Base-by-base conservation (phyloP, 2,888 invertebrate species). In the Lymantria monacha region DNA sequence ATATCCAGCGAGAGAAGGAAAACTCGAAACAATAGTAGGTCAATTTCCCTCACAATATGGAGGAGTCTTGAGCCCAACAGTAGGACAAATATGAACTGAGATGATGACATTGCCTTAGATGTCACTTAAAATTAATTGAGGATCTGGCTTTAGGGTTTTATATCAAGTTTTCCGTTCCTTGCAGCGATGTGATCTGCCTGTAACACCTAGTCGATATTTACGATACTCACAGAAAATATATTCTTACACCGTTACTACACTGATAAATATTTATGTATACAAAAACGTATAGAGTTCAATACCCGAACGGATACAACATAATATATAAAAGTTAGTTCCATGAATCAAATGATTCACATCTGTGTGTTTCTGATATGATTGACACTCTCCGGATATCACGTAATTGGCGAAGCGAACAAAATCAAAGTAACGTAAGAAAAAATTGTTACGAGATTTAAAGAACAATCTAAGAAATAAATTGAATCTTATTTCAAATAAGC, bases 291-390 rank as follows among this genome's bases (percentile, higher is more conserved):
- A 9, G 44, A 49, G 69, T 63, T 66, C 69, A 52, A 56, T 66
- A 56, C 54, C 53, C 63, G 42, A 38, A 42, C 15, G 7, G 38
- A 12, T 10, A 44, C 49, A 55, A 58, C 52, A 56, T 14, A 51
- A 57, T 55, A 59, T 49, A 53, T 59, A 56, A 12, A 38, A n/a
- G n/a, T n/a, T n/a, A n/a, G 33, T 1, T 33, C 59, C 54, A 66
- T 65, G 57, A 66, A 63, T 51, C 64, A 53, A 37, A 44, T 51
- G 51, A 51, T 50, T 54, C 38, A 44, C 48, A 53, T 56, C 59
- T 54, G 49, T 37, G 49, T 10, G 51, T 53, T 47, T 54, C 57
- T 48, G 49, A 51, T 57, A 42, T 59, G 64, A 68, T 63, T 57
- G 68, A 69, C 59, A 57, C 53, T 49, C 50, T n/a, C 22, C 51